Percentiles rank a stretch among this genome's conserved stretches.
These are phyloP conservation scores for Pachyuromys duprasi DNA, from an alignment of 2,797 vertebrate genomes.

Conservation along the genomic window DNA sequence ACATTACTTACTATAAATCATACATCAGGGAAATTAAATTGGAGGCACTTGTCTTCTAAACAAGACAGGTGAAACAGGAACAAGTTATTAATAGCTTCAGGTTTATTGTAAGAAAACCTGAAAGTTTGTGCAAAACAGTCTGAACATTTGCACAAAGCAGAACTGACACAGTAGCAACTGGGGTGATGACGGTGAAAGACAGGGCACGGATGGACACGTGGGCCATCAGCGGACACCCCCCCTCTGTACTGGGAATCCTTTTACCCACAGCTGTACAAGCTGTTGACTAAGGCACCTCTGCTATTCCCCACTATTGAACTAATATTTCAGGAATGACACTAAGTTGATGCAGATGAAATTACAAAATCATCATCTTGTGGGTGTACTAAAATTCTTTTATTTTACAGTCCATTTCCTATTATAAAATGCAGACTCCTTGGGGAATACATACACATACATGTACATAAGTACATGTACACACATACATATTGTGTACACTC, in stretches of 20 bases:
- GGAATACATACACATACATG: not conserved
- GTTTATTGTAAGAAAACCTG: not conserved
- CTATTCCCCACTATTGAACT: not conserved
- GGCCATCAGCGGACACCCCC: accelerated
- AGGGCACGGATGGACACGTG: accelerated
- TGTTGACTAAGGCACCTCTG: not conserved
- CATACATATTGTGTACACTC: not conserved
- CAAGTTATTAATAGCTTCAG: not conserved
- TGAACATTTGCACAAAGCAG: not conserved
- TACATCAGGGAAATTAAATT: not conserved
- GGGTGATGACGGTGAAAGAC: not conserved
- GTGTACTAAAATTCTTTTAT: not conserved
- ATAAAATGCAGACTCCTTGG: not conserved
- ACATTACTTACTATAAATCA: conserved; percentile 15
- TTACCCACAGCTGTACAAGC: too few species aligned
- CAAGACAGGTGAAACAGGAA: not conserved
- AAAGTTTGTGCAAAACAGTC: conserved; percentile 39
- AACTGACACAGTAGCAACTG: not conserved
- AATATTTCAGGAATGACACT: not conserved
- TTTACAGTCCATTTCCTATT: not conserved
- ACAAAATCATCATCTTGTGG: not conserved
- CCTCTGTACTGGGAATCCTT: not conserved
- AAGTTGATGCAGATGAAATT: conserved; percentile 35
- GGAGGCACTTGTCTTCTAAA: not conserved
- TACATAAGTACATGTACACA: not conserved